Evolutionary conservation across 2,113 vertebrate species (phyloP), one percentile per base, ranked within the genome.

Genomic region (Ranitomeya variabilis): DNA sequence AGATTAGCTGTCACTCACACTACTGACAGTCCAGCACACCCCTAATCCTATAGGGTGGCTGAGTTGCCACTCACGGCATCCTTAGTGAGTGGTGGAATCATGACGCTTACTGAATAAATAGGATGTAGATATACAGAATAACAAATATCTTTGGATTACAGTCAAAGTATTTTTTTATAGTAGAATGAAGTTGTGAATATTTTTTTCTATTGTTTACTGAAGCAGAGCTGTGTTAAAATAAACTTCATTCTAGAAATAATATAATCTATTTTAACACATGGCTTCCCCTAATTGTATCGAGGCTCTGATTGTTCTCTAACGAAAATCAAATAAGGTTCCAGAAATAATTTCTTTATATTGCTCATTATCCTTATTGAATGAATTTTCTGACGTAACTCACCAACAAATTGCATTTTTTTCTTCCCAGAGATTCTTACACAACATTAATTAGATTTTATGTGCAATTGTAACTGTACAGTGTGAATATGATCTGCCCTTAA

Each of bases 331-430:
- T 62, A 81, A 62, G 23, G 26, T 37, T 81, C 55, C 55, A 60
- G 57, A 81, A 81, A 81, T 81, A 26, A 81, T 81, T 81, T 62
- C 78, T 81, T 81, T 81, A 15, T 62, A 81, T 81, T 81, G 79
- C 79, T 81, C 79, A 60, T 81, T 81, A 81, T 62, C 57, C 79
- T 60, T 81, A 81, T 81, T 81, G 79, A 81, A 81, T 60, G 79
- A 81, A 31, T 59, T 81, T 81, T 81, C 31, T 80, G 26, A 62
- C 23, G 79, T 81, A 37, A 62, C n/a, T 62, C 37, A 26, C 55
- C 18, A 81, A 81, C 79, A 81, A 55, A 81, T 81, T 81, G 79
- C 55, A 31, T 23, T 62, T 81, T 23, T 81, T 81, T 26, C 79
- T 37, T 81, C 62, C 79, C 79, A 81, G 57, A 81, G 26, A 81